Base-by-base conservation (phyloP, 2,888 invertebrate species). In the Cristatella mucedo region DNA sequence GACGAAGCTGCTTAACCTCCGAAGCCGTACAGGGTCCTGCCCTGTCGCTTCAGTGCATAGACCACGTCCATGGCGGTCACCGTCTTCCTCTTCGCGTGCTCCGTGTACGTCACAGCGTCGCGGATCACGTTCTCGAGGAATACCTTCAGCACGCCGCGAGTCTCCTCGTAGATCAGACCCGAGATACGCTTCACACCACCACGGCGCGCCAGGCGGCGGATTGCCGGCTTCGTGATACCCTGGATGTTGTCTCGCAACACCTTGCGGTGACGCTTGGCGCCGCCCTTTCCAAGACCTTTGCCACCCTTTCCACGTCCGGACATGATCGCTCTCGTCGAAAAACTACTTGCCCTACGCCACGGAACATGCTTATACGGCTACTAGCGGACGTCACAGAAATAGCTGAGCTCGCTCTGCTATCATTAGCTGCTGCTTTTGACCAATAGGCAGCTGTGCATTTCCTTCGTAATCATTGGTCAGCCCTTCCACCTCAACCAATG, bases 11-110 rank as follows among this genome's bases (percentile, higher is more conserved):
- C n/a, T 66, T 66, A 68, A 47, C 78, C 78, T 34, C 79, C 78
- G 55, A 80, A 82, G 42, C 82, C 81, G 63, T 82, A 83, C 6
- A 82, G 63, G 43, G 81, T 82, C 50, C 80, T 72, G 3, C 81
- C 80, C 66, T 82, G 81, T 37, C 81, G 70, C 59, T 82, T 82
- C 55, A 82, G 63, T 11, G 81, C 81, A 56, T 82, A 82, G 26
- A 82, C 81, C 7, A 83, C 78, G 51, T 83, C 81, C 81, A 82
- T 81, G 5, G 81, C 80, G 0, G 81, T 82, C 20, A 83, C 81
- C 1, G 81, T 82, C 68, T 83, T 83, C 49, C 82, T 70, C 65
- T 82, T 82, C n/a, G 82, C 82, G 57, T 82, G 82, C 55, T 82
- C 81, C 1, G 80, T 82, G 62, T 80, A 80, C 2, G 80, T 81